phyloP scores from a whole-genome alignment of 2,888 invertebrate genomes.

The Tenthredo notha region DNA sequence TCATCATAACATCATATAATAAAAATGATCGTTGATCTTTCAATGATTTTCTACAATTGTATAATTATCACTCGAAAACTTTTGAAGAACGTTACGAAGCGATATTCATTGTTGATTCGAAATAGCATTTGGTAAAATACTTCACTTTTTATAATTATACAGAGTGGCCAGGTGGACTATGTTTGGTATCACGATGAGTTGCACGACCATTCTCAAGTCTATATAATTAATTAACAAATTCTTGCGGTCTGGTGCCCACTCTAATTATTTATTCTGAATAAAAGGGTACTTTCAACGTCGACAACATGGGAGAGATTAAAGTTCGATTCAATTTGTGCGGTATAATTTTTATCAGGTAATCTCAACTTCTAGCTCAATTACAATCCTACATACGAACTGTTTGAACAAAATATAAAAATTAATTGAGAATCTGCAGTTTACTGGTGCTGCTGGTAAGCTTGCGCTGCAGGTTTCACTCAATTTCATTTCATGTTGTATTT shows the following conservation, averaged over 20 bases:
- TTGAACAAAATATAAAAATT: neutral
- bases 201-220: neutral
- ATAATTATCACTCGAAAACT: slow-evolving; percentile 8
- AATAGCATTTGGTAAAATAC: neutral
- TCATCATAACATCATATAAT: no score
- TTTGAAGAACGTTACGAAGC: neutral
- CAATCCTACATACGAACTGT: neutral
- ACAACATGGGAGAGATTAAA: neutral
- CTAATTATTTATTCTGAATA: slow-evolving; percentile 16
- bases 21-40: no score
- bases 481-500: slow-evolving; percentile 49
- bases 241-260: neutral
- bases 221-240: slow-evolving; percentile 24
- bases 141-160: slow-evolving; percentile 28
- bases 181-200: slow-evolving; percentile 13
- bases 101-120: neutral
- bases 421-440: slow-evolving; percentile 13
- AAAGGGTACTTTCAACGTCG: slow-evolving; percentile 12
- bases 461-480: neutral
- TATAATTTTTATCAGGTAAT: neutral
- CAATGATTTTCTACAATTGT: neutral
- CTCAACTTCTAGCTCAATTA: slow-evolving; percentile 8
- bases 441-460: neutral
- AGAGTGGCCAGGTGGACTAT: slow-evolving; percentile 41
- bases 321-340: neutral